Evolutionary conservation across 2,888 invertebrate species (phyloP), one percentile per base, ranked within the genome.

Genomic region (Liodrosophila aerea): DNA sequence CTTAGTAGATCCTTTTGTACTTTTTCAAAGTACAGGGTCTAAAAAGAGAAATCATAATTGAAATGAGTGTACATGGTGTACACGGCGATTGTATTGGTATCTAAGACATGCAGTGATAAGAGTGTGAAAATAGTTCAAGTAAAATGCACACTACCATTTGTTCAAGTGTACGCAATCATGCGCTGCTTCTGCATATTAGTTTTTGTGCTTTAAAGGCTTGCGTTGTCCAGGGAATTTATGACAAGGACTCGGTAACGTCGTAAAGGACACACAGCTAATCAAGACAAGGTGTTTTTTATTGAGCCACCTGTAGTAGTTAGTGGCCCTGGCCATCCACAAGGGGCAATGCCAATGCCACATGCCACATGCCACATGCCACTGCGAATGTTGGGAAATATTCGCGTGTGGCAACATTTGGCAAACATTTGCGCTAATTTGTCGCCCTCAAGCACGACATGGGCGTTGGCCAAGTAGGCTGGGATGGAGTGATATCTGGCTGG

Each of bases 361-460:
- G 29, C 8, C 7, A 18, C 9, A 22, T 46, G 36, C 22, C 2
- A 33, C n/a, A 41, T 41, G 40, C 16, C 31, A 41, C 4, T 41
- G 54, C 15, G 15, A 47, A 12, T 27, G 46, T 18, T 13, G 33
- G 31, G 39, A 43, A 45, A 33, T 49, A 51, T 45, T 75, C 49
- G 64, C 68, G 56, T 50, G 61, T 51, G 45, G 53, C 50, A 66
- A 43, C 56, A 60, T 51, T 65, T 70, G 49, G 52, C 37, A 46
- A 57, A 46, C 58, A 56, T 73, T 60, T 54, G 61, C 66, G 69
- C 68, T 68, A 72, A 76, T 76, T 76, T 80, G 80, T 80, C 76
- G 81, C 69, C 60, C 18, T 36, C 44, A 57, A 58, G 56, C 80
- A 76, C 75, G 75, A 50, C 30, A 70, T 57, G 33, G 40, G n/a